These are phyloP conservation scores for Cyprinodon brontotheroides DNA, from an alignment of 2,113 vertebrate genomes.

Conservation along the genomic window DNA sequence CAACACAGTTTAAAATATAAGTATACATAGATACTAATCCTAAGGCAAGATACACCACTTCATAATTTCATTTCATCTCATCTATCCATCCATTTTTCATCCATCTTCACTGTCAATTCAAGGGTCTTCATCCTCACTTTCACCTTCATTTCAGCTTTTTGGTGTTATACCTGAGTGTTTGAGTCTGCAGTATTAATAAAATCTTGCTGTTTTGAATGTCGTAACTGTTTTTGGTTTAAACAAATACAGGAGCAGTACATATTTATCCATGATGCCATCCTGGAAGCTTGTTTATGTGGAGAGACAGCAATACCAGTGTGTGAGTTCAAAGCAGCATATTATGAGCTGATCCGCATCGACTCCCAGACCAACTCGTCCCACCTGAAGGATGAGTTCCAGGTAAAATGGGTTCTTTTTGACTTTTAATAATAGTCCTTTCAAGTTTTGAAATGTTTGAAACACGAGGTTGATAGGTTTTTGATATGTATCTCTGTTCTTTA, in stretches of 20 bases:
- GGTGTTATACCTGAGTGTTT: conserved; percentile 7
- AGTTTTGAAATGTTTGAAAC: neutral
- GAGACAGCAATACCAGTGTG: conserved; percentile 97
- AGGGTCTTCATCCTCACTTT: conserved; percentile 35
- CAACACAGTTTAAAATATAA: conserved; percentile 5
- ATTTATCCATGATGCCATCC: conserved; percentile 98
- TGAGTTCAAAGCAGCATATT: conserved; percentile 98
- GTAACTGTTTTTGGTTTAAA: conserved; percentile 26
- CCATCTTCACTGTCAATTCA: conserved; percentile 43
- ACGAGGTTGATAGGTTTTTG: neutral
- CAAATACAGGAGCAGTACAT: conserved; percentile 94
- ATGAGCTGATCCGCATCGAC: conserved; percentile 99
- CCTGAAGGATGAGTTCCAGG: conserved; percentile 99
- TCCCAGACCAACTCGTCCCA: conserved; percentile 98
- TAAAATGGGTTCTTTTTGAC: conserved; percentile 51
- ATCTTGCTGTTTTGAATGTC: neutral
- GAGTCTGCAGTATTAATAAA: neutral
- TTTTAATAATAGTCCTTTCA: neutral
- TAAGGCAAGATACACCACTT: conserved; percentile 7
- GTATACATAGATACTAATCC: conserved; percentile 4
- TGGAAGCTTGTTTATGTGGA: conserved; percentile 98
- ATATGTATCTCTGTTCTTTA: neutral
- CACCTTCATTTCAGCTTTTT: conserved; percentile 27
- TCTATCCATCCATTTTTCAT: conserved; percentile 51
- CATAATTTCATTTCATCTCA: conserved; percentile 33